Percentiles rank a stretch among this genome's conserved stretches.
Evolutionary conservation across 2,888 invertebrate genomes (phyloP).

Genomic region (Conus canariensis): DNA sequence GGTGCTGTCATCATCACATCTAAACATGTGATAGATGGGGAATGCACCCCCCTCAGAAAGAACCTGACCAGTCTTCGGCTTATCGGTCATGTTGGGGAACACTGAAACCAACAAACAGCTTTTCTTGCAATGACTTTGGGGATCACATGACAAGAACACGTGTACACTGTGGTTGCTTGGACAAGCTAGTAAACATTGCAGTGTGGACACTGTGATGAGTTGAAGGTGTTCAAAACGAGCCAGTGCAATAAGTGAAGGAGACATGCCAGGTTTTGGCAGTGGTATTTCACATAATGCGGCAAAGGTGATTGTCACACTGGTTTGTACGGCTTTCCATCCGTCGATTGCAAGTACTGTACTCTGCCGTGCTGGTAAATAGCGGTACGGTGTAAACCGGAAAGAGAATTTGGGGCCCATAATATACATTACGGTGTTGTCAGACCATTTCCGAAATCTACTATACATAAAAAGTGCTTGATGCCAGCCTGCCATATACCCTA

Average conservation of each 20-base stretch:
- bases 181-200: background rate
- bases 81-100: too few relatives aligned
- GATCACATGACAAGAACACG: background rate
- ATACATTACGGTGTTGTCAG: background rate
- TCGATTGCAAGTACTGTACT: too few relatives aligned
- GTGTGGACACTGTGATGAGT: background rate
- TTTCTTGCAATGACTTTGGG: background rate
- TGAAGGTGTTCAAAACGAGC: background rate
- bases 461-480: background rate
- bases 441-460: constrained; percentile 5
- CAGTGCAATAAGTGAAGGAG: background rate
- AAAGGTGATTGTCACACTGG: too few relatives aligned
- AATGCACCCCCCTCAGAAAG: too few relatives aligned
- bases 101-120: too few relatives aligned
- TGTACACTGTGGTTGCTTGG: background rate
- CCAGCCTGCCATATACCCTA: background rate
- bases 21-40: background rate
- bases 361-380: too few relatives aligned
- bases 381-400: too few relatives aligned
- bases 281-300: background rate
- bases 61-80: too few relatives aligned
- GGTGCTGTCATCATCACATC: background rate
- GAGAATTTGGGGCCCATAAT: too few relatives aligned
- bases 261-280: background rate
- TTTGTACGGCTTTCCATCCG: too few relatives aligned